phyloP scores from a whole-genome alignment of 23 tunicate genomes.

The Diplosoma virens region DNA sequence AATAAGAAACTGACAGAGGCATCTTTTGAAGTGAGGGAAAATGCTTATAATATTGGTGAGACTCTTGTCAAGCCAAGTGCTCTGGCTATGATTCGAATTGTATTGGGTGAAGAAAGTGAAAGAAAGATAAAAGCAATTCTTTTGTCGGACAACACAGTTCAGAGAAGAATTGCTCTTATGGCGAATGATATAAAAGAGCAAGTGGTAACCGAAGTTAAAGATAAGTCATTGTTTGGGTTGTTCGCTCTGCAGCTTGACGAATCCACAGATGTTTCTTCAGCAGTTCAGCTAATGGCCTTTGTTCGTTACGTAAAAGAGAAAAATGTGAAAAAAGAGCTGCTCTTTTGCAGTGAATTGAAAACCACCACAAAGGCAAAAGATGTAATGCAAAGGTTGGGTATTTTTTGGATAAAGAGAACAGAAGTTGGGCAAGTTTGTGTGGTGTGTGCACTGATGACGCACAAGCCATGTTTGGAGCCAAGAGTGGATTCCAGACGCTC shows the following conservation, averaged over 20 bases:
- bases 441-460: conserved; percentile 30
- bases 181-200: not conserved
- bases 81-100: conserved; percentile 28
- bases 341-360: conserved; percentile 22
- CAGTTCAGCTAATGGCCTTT: conserved; percentile 26
- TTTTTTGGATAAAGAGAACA: conserved; percentile 21
- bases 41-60: conserved; percentile 23
- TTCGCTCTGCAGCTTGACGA: conserved; percentile 21
- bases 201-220: not conserved
- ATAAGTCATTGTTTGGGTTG: conserved; percentile 21
- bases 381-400: conserved; percentile 24
- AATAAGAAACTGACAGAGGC: conserved; percentile 30
- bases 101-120: conserved; percentile 32
- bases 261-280: conserved; percentile 31
- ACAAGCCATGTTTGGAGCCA: conserved; percentile 24
- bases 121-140: conserved; percentile 23
- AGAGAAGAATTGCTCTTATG: conserved; percentile 20
- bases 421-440: conserved; percentile 25
- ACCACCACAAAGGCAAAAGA: conserved; percentile 29
- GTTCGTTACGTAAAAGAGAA: conserved; percentile 17
- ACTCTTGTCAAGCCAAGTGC: conserved; percentile 24
- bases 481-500: conserved; percentile 35
- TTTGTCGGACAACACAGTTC: conserved; percentile 26
- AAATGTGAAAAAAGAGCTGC: conserved; percentile 28
- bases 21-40: conserved; percentile 17